phyloP scores from a whole-genome alignment of 37 sponge, comb jelly and placozoan species.

The Agelas oroides region DNA sequence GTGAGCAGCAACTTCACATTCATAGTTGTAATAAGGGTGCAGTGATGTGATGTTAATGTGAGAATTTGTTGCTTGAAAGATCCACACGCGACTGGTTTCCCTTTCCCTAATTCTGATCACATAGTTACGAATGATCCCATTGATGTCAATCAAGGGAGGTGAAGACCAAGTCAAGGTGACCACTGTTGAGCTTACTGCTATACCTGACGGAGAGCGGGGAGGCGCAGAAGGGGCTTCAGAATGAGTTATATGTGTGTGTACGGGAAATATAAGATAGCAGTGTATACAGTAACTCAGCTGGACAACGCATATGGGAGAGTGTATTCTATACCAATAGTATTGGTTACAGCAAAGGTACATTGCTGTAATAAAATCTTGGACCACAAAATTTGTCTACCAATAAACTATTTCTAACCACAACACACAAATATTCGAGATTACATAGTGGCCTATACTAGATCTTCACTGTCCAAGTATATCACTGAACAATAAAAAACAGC shows the following conservation, averaged over 20 bases:
- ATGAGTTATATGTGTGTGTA: too few species aligned
- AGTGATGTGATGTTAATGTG: background rate
- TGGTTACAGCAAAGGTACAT: too few species aligned
- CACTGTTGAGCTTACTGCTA: slow-evolving; percentile 14
- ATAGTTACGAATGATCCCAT: slow-evolving; percentile 41
- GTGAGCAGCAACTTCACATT: background rate
- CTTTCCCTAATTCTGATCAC: background rate
- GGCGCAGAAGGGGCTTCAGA: slow-evolving; percentile 17
- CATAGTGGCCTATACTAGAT: too few species aligned
- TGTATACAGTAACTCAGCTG: too few species aligned
- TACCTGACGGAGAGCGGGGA: background rate
- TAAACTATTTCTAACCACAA: too few species aligned
- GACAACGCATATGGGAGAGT: too few species aligned
- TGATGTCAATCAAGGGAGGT: slow-evolving; percentile 9
- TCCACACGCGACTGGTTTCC: background rate
- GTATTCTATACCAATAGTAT: too few species aligned
- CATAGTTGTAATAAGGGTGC: background rate
- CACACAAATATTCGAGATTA: too few species aligned
- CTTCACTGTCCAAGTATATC: background rate
- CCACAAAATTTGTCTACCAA: too few species aligned
- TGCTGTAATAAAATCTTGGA: too few species aligned
- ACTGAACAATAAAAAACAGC: background rate
- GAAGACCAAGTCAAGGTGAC: slow-evolving; percentile 14
- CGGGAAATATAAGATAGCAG: too few species aligned
- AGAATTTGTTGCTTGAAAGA: too few species aligned